Percentiles rank a stretch among this genome's conserved stretches.
Conservation (phyloP, 1,140 invertebrate species). For the Eupeodes corollae region DNA sequence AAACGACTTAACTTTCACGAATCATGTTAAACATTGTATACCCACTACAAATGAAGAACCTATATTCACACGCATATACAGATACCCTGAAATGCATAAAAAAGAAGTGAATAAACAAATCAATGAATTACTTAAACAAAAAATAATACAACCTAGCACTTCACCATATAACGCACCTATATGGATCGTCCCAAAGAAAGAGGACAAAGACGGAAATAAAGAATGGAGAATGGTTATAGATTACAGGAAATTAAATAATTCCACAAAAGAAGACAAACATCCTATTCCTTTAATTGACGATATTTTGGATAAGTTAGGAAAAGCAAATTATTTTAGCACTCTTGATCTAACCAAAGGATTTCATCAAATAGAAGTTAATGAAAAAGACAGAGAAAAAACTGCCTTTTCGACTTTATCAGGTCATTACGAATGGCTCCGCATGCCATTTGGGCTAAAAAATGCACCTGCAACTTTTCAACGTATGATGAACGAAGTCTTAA, state of each 20-base stretch:
- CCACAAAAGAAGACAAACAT: too few species aligned
- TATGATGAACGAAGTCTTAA: constrained; percentile 17
- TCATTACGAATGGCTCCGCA: constrained; percentile 32
- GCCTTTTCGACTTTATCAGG: constrained; percentile 31
- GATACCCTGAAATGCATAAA: not conserved
- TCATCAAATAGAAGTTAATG: constrained; percentile 37
- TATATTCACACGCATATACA: not conserved
- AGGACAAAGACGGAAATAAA: constrained; percentile 17
- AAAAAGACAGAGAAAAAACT: constrained; percentile 34
- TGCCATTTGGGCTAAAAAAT: constrained; percentile 38
- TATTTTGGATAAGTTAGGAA: constrained; percentile 30
- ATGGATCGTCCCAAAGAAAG: constrained; percentile 9
- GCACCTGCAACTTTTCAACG: constrained; percentile 19
- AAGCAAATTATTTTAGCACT: constrained; percentile 28
- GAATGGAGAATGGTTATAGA: too few species aligned
- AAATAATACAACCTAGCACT: not conserved
- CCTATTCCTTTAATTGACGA: constrained; percentile 40
- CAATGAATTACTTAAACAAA: not conserved
- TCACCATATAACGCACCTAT: constrained; percentile 11
- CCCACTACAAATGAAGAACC: too few species aligned
- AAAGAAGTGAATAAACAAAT: not conserved
- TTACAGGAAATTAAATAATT: too few species aligned
- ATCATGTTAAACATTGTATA: too few species aligned
- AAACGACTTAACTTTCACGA: too few species aligned
- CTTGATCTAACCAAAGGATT: constrained; percentile 38